These are phyloP conservation scores for Otocyon megalotis DNA, from an alignment of 2,113 vertebrate genomes.

Conservation along the genomic window DNA sequence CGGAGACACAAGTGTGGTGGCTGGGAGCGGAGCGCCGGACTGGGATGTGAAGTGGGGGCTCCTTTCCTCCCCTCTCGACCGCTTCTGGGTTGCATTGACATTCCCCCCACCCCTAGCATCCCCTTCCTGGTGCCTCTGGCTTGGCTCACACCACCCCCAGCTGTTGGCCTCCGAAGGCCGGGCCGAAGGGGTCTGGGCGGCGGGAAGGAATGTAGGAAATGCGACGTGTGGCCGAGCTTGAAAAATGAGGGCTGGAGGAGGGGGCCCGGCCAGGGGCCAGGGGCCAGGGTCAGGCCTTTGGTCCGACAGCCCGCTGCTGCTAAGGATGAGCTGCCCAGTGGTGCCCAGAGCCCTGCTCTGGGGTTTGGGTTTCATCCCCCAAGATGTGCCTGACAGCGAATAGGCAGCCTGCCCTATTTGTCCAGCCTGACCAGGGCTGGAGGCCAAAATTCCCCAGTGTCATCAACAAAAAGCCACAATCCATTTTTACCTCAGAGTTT, in stretches of 20 bases:
- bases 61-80: neutral
- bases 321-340: neutral
- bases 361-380: constrained; percentile 37
- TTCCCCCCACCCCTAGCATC: neutral
- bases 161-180: constrained; percentile 34
- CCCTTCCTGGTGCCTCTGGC: neutral
- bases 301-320: neutral
- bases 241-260: constrained; percentile 1
- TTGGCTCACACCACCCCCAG: constrained; percentile 58
- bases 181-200: constrained; percentile 48
- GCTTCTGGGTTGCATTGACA: neutral
- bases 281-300: neutral
- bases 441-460: constrained; percentile 69
- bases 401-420: constrained; percentile 53
- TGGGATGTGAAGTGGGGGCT: neutral
- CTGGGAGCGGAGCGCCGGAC: neutral
- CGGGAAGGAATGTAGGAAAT: constrained; percentile 71
- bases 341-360: neutral
- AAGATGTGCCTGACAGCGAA: constrained; percentile 27
- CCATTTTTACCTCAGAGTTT: constrained; percentile 64
- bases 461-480: constrained; percentile 74
- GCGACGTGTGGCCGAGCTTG: constrained; percentile 50
- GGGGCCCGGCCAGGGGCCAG: neutral
- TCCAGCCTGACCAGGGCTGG: constrained; percentile 48
- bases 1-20: neutral